Evolutionary conservation across 1,140 invertebrate genomes (phyloP).

Genomic region (Phymastichus coffea): DNA sequence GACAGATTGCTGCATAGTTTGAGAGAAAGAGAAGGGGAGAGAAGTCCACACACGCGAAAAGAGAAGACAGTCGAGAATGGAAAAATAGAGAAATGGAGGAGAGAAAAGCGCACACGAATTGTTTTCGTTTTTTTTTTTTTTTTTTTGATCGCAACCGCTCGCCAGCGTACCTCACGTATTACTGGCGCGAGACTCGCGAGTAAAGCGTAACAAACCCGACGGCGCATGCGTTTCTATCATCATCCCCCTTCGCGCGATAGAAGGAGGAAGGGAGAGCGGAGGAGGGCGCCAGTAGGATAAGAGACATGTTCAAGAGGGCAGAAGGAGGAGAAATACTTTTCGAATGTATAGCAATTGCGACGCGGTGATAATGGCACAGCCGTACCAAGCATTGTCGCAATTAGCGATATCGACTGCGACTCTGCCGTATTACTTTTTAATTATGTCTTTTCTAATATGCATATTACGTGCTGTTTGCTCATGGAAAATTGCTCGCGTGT

Average conservation of each 20-base stretch:
- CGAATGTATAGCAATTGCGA: no score
- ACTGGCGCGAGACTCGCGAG: constrained; percentile 42
- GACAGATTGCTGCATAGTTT: no score
- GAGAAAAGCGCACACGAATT: constrained; percentile 6
- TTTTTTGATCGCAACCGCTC: constrained; percentile 43
- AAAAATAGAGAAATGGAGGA: background rate
- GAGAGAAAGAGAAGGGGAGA: background rate
- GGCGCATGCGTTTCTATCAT: constrained; percentile 44
- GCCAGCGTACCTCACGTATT: constrained; percentile 47
- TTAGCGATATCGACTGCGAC: no score
- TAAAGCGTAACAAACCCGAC: constrained; percentile 25
- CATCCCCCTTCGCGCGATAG: constrained; percentile 25
- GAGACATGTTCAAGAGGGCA: constrained; percentile 24
- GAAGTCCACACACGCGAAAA: background rate
- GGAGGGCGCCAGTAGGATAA: constrained; percentile 30
- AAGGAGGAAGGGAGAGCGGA: no score
- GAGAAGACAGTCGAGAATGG: background rate
- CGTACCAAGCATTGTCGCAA: no score
- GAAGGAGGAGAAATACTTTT: background rate
- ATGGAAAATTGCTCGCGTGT: no score
- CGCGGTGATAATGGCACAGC: no score
- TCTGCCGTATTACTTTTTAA: no score
- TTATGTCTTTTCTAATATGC: no score
- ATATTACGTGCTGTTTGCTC: no score
- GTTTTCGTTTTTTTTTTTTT: no score